Evolutionary conservation across 1,140 invertebrate species (phyloP), one percentile per base, ranked within the genome.

Genomic region (Tetraneura akinire): DNA sequence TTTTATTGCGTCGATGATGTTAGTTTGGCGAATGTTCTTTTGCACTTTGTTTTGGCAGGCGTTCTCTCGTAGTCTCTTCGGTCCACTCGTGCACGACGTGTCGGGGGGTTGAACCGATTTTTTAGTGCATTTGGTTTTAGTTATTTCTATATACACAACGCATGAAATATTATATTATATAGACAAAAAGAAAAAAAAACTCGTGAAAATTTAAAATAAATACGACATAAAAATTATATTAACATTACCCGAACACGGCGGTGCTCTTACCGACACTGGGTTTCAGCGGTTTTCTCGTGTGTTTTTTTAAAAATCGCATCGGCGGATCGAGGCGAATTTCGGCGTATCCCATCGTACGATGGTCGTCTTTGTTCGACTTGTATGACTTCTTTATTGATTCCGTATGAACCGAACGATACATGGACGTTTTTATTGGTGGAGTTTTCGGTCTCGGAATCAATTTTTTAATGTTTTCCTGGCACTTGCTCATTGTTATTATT

Each of bases 301-400:
- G 74, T 49, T 82, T 83, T 18, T 81, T 82, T 26, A 83, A 23
- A 71, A 78, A 83, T 5, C 78, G 42, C 3, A 81, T 74, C 3
- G 80, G 64, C 3, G 80, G 68, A 14, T 71, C 68, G 3, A 76
- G 60, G 11, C 57, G 62, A 0, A 82, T 80, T 29, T 82, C 68
- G 0, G 82, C 81, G 18, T 80, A 82, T 23, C 83, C 83, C 71
- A 83, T 81, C 2, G 83, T 83, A 37, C 64, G 60, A 14, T 83
- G 82, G 55, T 81, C 81, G 21, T 80, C 53, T 53, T 80, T 83
- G 10, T 51, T 74, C 10, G 55, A 71, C 21, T 80, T 81, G 11
- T 64, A 60, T 21, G 82, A 68, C 3, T 68, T 60, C 21, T 80
- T 51, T 4, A 83, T 80, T 18, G 80, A 74, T 1, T 82, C 26